These are phyloP conservation scores for Macaria notata DNA, from an alignment of 2,888 invertebrate species.

Conservation along the genomic window DNA sequence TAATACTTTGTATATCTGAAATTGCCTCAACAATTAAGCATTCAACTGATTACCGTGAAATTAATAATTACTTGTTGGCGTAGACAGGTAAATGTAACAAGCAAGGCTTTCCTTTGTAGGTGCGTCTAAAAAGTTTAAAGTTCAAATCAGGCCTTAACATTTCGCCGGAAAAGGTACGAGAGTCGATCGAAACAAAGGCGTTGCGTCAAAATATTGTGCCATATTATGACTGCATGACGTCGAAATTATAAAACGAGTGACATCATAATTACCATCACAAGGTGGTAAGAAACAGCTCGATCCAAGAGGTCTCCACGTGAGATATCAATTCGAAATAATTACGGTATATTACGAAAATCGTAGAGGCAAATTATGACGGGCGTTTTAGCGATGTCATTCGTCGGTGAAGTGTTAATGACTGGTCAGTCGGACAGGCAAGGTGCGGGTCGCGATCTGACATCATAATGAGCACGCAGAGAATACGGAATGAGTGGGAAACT, in stretches of 20 bases:
- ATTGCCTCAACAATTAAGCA: not conserved
- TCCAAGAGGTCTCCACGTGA: conserved; percentile 8
- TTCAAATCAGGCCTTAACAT: conserved; percentile 40
- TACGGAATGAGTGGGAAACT: conserved; percentile 54
- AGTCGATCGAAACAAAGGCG: conserved; percentile 21
- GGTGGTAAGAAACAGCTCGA: conserved; percentile 15
- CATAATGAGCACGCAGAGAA: conserved; percentile 63
- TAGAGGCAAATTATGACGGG: conserved; percentile 22
- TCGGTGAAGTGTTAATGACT: conserved; percentile 33
- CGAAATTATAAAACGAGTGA: conserved; percentile 26
- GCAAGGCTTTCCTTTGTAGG: conserved; percentile 37
- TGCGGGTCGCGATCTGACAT: conserved; percentile 52
- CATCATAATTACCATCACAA: conserved; percentile 27
- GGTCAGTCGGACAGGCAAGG: conserved; percentile 42
- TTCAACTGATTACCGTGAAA: not conserved
- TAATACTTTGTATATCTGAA: too few relatives aligned
- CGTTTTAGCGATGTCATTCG: conserved; percentile 23
- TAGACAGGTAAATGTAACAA: conserved; percentile 46
- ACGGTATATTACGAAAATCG: conserved; percentile 14
- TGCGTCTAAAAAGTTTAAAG: conserved; percentile 33
- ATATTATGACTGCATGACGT: conserved; percentile 36
- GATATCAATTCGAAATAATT: conserved; percentile 15
- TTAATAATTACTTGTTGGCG: conserved; percentile 40
- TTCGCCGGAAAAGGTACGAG: conserved; percentile 29
- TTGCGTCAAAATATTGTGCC: conserved; percentile 38